Percentiles rank a stretch among this genome's conserved stretches.
These are phyloP conservation scores for Nebria salina DNA, from an alignment of 2,888 invertebrate species.

Conservation along the genomic window DNA sequence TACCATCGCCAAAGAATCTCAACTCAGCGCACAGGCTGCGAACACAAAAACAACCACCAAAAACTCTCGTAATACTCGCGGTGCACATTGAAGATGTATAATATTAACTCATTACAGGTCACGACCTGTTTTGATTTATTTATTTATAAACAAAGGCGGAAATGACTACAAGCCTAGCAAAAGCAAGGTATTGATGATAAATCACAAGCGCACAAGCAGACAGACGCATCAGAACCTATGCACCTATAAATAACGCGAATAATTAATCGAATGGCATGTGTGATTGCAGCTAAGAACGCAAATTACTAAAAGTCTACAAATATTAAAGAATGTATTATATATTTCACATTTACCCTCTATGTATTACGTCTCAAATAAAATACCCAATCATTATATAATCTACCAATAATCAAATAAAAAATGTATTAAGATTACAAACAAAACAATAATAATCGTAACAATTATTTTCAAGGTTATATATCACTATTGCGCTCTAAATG, in stretches of 20 bases:
- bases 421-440: too few relatives aligned
- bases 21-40: neutral
- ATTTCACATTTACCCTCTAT: too few relatives aligned
- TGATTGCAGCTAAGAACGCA: neutral
- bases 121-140: slow-evolving; percentile 8
- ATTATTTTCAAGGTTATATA: too few relatives aligned
- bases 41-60: slow-evolving; percentile 6
- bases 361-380: too few relatives aligned
- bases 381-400: too few relatives aligned
- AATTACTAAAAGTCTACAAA: neutral
- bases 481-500: too few relatives aligned
- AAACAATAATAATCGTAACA: too few relatives aligned
- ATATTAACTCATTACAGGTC: slow-evolving; percentile 15
- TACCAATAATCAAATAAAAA: too few relatives aligned
- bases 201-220: neutral
- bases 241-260: neutral
- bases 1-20: neutral
- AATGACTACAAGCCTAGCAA: neutral
- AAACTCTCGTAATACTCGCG: neutral
- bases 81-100: slow-evolving; percentile 2
- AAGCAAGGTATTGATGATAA: neutral
- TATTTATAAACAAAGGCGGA: slow-evolving; percentile 8
- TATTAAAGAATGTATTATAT: too few relatives aligned
- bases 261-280: neutral
- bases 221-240: neutral